Percentiles rank a stretch among this genome's conserved stretches.
phyloP scores from a whole-genome alignment of 2,797 vertebrate genomes.

The Enteromius anoplus region DNA sequence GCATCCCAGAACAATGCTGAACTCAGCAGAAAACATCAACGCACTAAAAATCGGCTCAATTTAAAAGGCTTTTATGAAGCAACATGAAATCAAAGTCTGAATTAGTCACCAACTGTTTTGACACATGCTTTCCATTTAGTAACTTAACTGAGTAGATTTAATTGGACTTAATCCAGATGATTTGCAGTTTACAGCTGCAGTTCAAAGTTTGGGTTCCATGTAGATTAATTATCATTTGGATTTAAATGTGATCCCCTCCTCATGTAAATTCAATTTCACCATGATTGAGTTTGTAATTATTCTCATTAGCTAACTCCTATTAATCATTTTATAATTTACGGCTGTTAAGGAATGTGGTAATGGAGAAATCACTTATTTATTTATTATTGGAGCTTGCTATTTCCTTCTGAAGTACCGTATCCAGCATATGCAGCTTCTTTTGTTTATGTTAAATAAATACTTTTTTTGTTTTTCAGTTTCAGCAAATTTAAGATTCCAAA shows the following conservation, averaged over 20 bases:
- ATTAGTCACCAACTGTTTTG: background rate
- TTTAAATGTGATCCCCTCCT: slow-evolving; percentile 9
- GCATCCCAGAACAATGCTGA: background rate
- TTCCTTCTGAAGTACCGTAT: too few species aligned
- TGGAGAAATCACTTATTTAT: background rate
- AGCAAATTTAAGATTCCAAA: background rate
- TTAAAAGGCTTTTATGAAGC: background rate
- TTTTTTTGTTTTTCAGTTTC: background rate
- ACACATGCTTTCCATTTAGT: background rate
- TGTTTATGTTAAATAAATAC: background rate
- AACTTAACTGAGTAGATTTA: background rate
- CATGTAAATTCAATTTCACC: background rate
- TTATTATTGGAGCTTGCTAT: background rate
- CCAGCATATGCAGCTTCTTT: background rate
- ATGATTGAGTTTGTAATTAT: slow-evolving; percentile 13
- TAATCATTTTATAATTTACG: slow-evolving; percentile 6
- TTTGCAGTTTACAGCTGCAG: background rate
- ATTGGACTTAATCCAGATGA: background rate
- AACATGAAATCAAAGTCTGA: background rate
- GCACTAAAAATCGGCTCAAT: background rate
- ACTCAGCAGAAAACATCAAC: background rate
- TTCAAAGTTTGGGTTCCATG: background rate
- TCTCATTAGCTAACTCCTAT: background rate
- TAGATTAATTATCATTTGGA: slow-evolving; percentile 13
- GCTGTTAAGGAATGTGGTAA: slow-evolving; percentile 6